Percentiles rank a stretch among this genome's conserved stretches.
phyloP scores from a whole-genome alignment of 2,888 invertebrate species.

The Nemotelus pantherinus region DNA sequence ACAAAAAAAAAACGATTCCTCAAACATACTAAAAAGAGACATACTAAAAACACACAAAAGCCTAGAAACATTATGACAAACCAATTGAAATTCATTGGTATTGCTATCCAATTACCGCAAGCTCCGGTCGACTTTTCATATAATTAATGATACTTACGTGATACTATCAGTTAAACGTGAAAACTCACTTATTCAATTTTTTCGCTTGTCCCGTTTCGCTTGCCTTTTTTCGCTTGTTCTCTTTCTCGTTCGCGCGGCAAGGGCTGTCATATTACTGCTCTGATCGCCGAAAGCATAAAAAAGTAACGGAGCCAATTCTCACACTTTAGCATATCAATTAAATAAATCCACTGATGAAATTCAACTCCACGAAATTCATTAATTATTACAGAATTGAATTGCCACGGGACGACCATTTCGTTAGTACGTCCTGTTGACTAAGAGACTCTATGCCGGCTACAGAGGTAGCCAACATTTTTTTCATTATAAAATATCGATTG shows the following conservation, averaged over 20 bases:
- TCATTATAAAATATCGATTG: too few relatives aligned
- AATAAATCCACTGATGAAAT: slow-evolving; percentile 41
- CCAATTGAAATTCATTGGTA: slow-evolving; percentile 5
- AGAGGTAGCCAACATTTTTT: too few relatives aligned
- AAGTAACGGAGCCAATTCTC: slow-evolving; percentile 22
- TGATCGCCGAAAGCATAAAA: background rate
- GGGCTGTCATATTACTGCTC: background rate
- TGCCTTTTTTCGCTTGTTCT: background rate
- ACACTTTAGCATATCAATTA: slow-evolving; percentile 40
- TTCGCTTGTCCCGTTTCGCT: background rate
- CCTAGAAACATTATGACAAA: too few relatives aligned
- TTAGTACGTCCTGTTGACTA: too few relatives aligned
- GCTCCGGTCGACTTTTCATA: background rate
- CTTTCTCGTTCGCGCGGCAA: background rate
- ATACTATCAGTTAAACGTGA: slow-evolving; percentile 24
- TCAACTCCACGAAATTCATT: slow-evolving; percentile 34
- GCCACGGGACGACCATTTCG: background rate
- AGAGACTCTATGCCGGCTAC: too few relatives aligned
- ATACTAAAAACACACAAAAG: too few relatives aligned
- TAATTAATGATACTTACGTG: slow-evolving; percentile 38
- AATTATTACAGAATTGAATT: slow-evolving; percentile 34
- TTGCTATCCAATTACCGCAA: slow-evolving; percentile 27
- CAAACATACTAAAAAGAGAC: too few relatives aligned
- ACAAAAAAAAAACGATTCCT: too few relatives aligned
- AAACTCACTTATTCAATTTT: slow-evolving; percentile 25